Percentiles rank a stretch among this genome's conserved stretches.
Evolutionary conservation across 2,113 vertebrate genomes (phyloP).

Genomic region (Prochilodus magdalenae): DNA sequence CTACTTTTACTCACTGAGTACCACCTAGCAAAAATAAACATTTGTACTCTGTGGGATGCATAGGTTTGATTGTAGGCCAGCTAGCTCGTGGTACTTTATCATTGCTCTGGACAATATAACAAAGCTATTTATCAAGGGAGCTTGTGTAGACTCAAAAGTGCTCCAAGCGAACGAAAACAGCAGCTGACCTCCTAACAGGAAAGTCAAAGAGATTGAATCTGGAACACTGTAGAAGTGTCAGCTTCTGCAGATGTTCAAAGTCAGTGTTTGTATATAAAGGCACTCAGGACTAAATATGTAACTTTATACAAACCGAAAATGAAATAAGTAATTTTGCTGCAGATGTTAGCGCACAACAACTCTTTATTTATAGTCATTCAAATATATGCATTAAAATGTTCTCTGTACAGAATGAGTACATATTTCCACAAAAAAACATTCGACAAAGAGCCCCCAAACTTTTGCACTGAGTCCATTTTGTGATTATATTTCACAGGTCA

Average conservation of each 20-base stretch:
- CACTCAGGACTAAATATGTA: background rate
- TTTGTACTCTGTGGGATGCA: background rate
- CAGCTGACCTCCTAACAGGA: background rate
- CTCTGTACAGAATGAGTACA: too few relatives aligned
- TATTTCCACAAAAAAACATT: too few relatives aligned
- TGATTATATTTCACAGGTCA: too few relatives aligned
- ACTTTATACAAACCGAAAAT: too few relatives aligned
- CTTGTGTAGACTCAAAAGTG: background rate
- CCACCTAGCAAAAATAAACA: background rate
- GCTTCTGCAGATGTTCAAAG: background rate
- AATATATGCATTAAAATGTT: too few relatives aligned
- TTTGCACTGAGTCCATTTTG: too few relatives aligned
- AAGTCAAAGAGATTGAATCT: background rate
- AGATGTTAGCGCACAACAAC: too few relatives aligned
- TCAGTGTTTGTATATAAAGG: background rate
- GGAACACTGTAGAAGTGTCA: background rate
- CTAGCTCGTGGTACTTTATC: background rate
- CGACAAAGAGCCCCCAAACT: too few relatives aligned
- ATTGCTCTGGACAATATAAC: background rate
- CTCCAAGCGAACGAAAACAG: background rate
- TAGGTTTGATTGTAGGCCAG: background rate
- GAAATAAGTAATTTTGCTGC: too few relatives aligned
- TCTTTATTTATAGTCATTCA: too few relatives aligned
- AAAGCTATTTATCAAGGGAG: background rate
- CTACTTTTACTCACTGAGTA: background rate